phyloP scores from a whole-genome alignment of 2,888 invertebrate genomes.

The Nomada lathburiana region DNA sequence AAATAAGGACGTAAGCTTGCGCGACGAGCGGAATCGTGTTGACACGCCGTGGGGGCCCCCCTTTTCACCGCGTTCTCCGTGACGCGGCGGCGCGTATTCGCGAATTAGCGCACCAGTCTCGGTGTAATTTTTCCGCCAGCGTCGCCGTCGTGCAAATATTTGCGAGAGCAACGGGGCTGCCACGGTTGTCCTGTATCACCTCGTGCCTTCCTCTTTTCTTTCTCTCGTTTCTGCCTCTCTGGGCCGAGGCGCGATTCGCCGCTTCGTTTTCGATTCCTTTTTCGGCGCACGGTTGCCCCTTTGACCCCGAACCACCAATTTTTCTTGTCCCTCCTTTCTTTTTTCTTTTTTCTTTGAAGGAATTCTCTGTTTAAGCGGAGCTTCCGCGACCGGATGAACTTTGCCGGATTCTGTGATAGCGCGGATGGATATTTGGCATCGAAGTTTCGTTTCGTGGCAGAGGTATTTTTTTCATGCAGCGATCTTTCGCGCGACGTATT shows the following conservation, averaged over 20 bases:
- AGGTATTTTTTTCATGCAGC: not conserved
- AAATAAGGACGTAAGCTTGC: slow-evolving; percentile 39
- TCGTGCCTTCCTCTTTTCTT: not conserved
- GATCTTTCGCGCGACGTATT: not conserved
- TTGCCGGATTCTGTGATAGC: too few relatives aligned
- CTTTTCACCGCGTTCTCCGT: slow-evolving; percentile 36
- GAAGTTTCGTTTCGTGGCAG: not conserved
- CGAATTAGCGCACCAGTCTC: slow-evolving; percentile 62
- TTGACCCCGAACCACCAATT: too few relatives aligned
- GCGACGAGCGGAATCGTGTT: slow-evolving; percentile 37
- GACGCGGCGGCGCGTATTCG: slow-evolving; percentile 35
- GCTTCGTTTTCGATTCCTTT: slow-evolving; percentile 33
- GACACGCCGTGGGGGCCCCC: slow-evolving; percentile 36
- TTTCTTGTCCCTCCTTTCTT: too few relatives aligned
- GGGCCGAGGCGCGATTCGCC: not conserved
- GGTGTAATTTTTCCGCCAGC: slow-evolving; percentile 56
- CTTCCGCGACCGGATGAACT: too few relatives aligned
- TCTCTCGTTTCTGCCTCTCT: not conserved
- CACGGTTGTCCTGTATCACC: slow-evolving; percentile 22
- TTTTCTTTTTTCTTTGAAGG: not conserved
- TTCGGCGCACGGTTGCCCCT: slow-evolving; percentile 1
- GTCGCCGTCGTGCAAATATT: slow-evolving; percentile 66
- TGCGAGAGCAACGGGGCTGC: slow-evolving; percentile 50
- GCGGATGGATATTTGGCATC: too few relatives aligned
- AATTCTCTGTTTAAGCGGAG: not conserved